Conservation (phyloP, 2,888 invertebrate species). For the Belgica antarctica region DNA sequence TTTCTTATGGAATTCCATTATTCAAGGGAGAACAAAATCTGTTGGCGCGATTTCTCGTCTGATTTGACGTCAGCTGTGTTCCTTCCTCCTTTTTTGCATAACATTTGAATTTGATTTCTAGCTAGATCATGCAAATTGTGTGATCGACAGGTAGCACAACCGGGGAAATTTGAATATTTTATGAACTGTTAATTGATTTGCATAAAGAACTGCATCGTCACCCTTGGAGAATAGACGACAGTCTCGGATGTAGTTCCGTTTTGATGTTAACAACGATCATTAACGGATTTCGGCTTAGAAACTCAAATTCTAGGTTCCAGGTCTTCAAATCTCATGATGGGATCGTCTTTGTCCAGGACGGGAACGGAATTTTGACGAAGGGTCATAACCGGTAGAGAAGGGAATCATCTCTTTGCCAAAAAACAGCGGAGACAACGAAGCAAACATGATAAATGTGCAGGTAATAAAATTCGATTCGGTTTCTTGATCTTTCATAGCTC, state of each 20-base stretch:
- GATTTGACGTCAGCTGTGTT: constrained; percentile 24
- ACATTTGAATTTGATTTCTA: neutral
- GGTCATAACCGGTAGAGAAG: constrained; percentile 15
- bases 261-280: too few relatives aligned
- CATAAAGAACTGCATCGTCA: too few relatives aligned
- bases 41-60: constrained; percentile 24
- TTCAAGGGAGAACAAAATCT: constrained; percentile 7
- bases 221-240: too few relatives aligned
- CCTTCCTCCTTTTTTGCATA: neutral
- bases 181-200: neutral
- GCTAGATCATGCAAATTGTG: constrained; percentile 15
- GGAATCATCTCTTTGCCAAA: constrained; percentile 10
- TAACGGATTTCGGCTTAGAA: too few relatives aligned
- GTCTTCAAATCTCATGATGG: neutral
- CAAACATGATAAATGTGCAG: constrained; percentile 19
- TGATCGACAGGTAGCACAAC: constrained; percentile 5
- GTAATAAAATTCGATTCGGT: constrained; percentile 38
- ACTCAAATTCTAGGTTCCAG: too few relatives aligned
- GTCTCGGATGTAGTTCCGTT: neutral
- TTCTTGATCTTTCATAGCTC: constrained; percentile 1
- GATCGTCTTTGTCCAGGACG: neutral
- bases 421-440: neutral
- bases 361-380: neutral
- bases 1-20: constrained; percentile 12
- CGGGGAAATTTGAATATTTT: neutral